phyloP scores from a whole-genome alignment of 2,797 vertebrate genomes.

The Bradypodion pumilum region DNA sequence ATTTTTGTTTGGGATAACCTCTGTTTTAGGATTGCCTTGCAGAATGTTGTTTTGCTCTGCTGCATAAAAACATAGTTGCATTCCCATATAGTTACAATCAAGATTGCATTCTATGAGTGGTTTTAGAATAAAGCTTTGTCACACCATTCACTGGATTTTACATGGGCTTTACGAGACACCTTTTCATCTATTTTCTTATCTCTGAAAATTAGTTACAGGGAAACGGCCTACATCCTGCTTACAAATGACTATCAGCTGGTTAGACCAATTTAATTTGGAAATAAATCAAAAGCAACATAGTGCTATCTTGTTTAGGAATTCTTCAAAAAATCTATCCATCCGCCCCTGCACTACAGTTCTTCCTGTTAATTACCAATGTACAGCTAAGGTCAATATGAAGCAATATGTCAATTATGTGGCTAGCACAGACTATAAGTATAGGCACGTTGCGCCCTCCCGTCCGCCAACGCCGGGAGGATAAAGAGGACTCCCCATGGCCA shows the following conservation, averaged over 20 bases:
- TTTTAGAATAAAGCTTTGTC: not conserved
- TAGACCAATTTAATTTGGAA: not conserved
- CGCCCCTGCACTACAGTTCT: not conserved
- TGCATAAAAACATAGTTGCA: no score
- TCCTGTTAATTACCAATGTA: not conserved
- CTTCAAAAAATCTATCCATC: not conserved
- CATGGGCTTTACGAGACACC: not conserved
- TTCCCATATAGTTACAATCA: not conserved
- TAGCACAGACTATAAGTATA: not conserved
- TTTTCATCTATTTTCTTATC: not conserved
- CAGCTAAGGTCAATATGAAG: not conserved
- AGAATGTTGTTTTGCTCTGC: no score
- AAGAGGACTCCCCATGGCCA: no score
- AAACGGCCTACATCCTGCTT: not conserved
- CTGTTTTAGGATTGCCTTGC: no score
- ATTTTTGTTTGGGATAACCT: no score
- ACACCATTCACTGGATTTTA: not conserved
- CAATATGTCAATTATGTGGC: not conserved
- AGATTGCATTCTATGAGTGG: not conserved
- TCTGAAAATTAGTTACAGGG: not conserved
- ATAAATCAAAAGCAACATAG: not conserved
- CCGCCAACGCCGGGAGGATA: no score
- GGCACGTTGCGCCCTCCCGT: no score
- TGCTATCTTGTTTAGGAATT: not conserved
- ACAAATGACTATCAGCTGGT: no score